Evolutionary conservation across 2,797 vertebrate genomes (phyloP).

Genomic region (Vultur gryphus): DNA sequence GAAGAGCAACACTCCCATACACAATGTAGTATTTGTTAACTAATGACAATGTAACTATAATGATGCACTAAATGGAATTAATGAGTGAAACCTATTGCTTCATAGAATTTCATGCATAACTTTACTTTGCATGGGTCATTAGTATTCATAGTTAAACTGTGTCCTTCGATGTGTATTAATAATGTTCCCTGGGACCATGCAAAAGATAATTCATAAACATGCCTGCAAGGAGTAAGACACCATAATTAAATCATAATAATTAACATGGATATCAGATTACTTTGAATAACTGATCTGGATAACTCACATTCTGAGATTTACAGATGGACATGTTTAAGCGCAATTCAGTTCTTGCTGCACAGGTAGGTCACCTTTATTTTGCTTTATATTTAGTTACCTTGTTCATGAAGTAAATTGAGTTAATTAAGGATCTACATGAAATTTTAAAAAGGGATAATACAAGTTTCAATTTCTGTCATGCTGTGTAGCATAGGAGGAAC

Average conservation of each 20-base stretch:
- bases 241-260: conserved; percentile 70
- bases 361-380: neutral
- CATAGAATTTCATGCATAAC: conserved; percentile 51
- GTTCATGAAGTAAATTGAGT: neutral
- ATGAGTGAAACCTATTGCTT: conserved; percentile 52
- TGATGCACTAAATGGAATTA: conserved; percentile 43
- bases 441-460: neutral
- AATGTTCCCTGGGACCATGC: conserved; percentile 52
- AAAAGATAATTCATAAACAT: conserved; percentile 67
- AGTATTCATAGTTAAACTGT: conserved; percentile 60
- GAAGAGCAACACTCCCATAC: neutral
- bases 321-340: neutral
- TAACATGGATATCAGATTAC: conserved; percentile 57
- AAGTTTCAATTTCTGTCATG: neutral
- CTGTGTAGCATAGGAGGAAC: neutral
- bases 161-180: conserved; percentile 64
- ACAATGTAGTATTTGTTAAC: neutral
- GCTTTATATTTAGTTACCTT: neutral
- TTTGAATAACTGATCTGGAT: conserved; percentile 1
- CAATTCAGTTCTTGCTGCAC: neutral
- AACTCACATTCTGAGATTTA: conserved; percentile 25
- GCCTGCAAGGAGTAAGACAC: conserved; percentile 49
- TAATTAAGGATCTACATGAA: neutral
- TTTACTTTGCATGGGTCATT: conserved; percentile 58
- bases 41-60: conserved; percentile 35